A percentile compares a stretch with the other conserved stretches of the same genome.
Evolutionary conservation across 53 echinoderm and acorn worm genomes (phyloP).

Genomic region (Holothuria leucospilota): DNA sequence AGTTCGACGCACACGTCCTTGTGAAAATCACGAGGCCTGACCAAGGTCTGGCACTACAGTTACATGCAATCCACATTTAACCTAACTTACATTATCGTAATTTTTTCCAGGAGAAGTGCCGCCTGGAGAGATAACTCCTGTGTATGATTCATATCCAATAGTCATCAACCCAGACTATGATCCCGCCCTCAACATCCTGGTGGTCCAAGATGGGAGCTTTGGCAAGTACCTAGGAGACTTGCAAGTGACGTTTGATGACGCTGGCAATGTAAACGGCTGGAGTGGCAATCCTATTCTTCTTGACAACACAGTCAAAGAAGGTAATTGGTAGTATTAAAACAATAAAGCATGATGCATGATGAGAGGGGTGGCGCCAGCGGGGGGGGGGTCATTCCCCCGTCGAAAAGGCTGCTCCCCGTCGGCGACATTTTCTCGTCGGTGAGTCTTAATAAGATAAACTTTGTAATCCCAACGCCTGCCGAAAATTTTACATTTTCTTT

Average conservation of each 20-base stretch:
- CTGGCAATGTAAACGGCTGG: conserved; percentile 67
- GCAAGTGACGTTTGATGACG: conserved; percentile 77
- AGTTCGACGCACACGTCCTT: too few species aligned
- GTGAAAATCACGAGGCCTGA: too few species aligned
- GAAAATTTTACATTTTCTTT: too few species aligned
- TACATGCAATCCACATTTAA: too few species aligned
- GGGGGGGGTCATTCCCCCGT: too few species aligned
- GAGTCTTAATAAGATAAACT: too few species aligned
- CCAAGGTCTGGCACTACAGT: too few species aligned
- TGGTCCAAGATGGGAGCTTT: conserved; percentile 71
- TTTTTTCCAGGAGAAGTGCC: conserved; percentile 74
- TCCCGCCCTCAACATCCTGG: conserved; percentile 59
- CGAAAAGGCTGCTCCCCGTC: too few species aligned
- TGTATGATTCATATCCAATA: conserved; percentile 70
- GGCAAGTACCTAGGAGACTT: conserved; percentile 88
- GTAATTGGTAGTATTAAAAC: conserved; percentile 13
- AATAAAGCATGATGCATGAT: background rate
- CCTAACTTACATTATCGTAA: background rate
- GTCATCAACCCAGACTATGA: conserved; percentile 67
- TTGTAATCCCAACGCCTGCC: too few species aligned
- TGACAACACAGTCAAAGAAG: conserved; percentile 64
- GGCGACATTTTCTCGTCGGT: too few species aligned
- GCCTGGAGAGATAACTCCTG: conserved; percentile 53
- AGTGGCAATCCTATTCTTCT: conserved; percentile 81
- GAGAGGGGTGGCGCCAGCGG: too few species aligned